Base-by-base conservation (phyloP, 2,113 vertebrate genomes). In the Campylomormyrus numenius region DNA sequence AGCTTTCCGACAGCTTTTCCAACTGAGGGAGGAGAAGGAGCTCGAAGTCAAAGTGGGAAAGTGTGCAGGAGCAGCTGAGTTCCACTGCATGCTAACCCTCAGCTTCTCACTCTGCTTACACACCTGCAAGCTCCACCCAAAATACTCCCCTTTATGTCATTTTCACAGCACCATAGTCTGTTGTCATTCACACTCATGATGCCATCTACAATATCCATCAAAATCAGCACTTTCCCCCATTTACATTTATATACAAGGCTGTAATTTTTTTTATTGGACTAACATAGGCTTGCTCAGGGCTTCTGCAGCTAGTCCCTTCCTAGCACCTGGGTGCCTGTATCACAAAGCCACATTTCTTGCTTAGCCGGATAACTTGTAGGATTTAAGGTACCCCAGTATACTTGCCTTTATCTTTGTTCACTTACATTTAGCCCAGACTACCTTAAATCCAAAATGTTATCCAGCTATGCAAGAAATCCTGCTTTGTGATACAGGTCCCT, bases 1-100 rank as follows among this genome's bases (percentile, higher is more conserved):
- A 90, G 90, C 89, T 92, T 92, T 92, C 92, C 91, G 89, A 53
- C 58, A 35, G 77, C 56, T 45, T 90, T 88, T 92, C 89, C 91
- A 93, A 91, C 87, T 53, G 46, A 46, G 52, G 15, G 50, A 52
- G 3, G 17, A 66, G 50, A 62, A 45, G 42, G 17, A 89, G 35
- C 10, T 46, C 31, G 2, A 84, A 45, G 27, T 89, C 13, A 77
- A 52, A 56, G 77, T 56, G 31, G 46, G 11, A 35, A 42, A 52
- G 62, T 66, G 0, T 84, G 89, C 8, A n/a, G 35, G 74, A 56
- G 31, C 86, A 86, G 10, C 62, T 3, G 3, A 70, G 27, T 90
- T 58, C 88, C 62, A 1, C 50, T 50, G 24, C 39, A 42, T 42
- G 2, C 39, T 3, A 42, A 80, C 85, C 56, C 56, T 89, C 39